These are phyloP conservation scores for Anolis apletophallus DNA, from an alignment of 2,797 vertebrate genomes.

Conservation along the genomic window DNA sequence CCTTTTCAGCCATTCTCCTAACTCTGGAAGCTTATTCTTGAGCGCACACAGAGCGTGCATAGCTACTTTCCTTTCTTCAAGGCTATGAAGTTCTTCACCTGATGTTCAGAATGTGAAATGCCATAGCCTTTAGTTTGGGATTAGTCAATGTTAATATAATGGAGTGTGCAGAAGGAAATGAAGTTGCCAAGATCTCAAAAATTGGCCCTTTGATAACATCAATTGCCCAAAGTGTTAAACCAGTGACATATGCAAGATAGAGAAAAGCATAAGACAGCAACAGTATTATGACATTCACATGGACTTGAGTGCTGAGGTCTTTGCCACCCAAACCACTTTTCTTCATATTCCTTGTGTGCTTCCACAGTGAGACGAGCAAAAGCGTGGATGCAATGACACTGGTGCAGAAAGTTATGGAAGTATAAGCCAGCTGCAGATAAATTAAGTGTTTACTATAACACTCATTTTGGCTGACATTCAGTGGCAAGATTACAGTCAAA, in stretches of 20 bases:
- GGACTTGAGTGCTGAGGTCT: neutral
- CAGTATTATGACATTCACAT: neutral
- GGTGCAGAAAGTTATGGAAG: neutral
- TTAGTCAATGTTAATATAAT: conserved; percentile 58
- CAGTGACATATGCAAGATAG: neutral
- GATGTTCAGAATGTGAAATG: neutral
- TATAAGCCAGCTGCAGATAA: neutral
- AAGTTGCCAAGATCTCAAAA: conserved; percentile 38
- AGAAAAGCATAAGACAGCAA: neutral
- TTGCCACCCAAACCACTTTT: neutral
- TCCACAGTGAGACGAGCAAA: neutral
- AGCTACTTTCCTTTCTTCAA: neutral
- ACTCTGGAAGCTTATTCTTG: no score
- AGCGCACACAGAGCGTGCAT: no score
- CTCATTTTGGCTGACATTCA: neutral
- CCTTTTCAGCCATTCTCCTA: no score
- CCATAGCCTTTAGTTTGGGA: conserved; percentile 56
- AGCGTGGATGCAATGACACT: neutral
- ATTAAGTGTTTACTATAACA: fast-evolving
- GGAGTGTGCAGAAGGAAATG: conserved; percentile 50
- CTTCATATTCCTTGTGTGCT: neutral
- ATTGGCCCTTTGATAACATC: conserved; percentile 33
- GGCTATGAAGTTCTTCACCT: neutral
- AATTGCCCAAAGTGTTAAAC: conserved; percentile 26
- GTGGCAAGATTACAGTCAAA: neutral